phyloP scores from a whole-genome alignment of 2,888 invertebrate genomes.

The Drosophila recens region DNA sequence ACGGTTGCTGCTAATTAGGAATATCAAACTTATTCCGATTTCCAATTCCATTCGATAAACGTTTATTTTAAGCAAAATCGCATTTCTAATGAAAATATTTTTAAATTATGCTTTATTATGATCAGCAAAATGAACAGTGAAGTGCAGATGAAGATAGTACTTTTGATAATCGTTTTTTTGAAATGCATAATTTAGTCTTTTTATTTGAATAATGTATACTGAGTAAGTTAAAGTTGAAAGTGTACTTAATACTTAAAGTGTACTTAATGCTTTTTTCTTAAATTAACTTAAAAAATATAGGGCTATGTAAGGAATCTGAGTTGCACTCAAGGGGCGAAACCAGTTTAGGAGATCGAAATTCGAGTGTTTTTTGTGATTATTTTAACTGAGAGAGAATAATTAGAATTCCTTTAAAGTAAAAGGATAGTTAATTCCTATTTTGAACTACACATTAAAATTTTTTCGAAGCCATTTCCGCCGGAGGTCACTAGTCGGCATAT shows the following conservation, averaged over 20 bases:
- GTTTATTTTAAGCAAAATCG: neutral
- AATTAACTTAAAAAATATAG: too few relatives aligned
- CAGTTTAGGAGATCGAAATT: too few relatives aligned
- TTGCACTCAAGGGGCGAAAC: too few relatives aligned
- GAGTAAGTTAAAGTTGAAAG: neutral
- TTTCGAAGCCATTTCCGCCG: too few relatives aligned
- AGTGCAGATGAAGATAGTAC: neutral
- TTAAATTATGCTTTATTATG: neutral
- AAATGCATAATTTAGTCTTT: neutral
- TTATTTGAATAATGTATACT: neutral
- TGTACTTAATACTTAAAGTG: neutral
- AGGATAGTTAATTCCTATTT: too few relatives aligned
- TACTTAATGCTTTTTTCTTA: neutral
- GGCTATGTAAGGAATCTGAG: too few relatives aligned
- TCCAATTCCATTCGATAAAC: neutral
- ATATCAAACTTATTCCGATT: neutral
- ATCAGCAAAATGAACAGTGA: neutral
- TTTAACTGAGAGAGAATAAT: too few relatives aligned
- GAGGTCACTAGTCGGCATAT: too few relatives aligned
- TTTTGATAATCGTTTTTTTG: neutral
- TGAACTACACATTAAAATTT: too few relatives aligned
- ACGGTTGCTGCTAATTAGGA: slow-evolving; percentile 10
- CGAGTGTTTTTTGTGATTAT: too few relatives aligned
- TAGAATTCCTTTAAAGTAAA: too few relatives aligned
- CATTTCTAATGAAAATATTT: neutral